Conservation (phyloP, 2,888 invertebrate genomes). For the Dynastes hyllus region DNA sequence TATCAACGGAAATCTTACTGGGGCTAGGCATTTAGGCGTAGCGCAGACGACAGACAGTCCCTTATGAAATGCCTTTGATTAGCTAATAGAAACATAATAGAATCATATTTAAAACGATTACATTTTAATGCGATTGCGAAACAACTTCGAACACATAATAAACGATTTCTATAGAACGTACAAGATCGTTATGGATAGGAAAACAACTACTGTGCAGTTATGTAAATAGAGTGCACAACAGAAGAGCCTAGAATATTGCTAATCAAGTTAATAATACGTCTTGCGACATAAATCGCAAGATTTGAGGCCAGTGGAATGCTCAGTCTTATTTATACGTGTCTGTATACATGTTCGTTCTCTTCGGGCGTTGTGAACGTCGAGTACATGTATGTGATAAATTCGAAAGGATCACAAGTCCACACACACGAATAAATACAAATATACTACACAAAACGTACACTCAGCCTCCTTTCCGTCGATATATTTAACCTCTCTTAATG, state of each 20-base stretch:
- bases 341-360: neutral
- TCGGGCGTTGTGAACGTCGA: neutral
- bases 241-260: slow-evolving; percentile 11
- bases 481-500: slow-evolving; percentile 39
- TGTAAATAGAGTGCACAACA: slow-evolving; percentile 9
- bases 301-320: neutral
- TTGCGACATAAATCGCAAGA: slow-evolving; percentile 18
- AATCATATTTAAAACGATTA: too few species aligned
- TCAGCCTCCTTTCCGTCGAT: slow-evolving; percentile 37
- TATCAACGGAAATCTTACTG: too few species aligned
- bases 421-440: neutral
- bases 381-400: neutral
- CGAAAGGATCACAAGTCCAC: neutral
- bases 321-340: neutral
- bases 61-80: too few species aligned
- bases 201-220: slow-evolving; percentile 2
- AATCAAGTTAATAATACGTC: slow-evolving; percentile 24
- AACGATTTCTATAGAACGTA: too few species aligned
- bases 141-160: too few species aligned
- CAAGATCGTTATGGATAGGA: neutral
- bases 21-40: too few species aligned
- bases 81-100: too few species aligned
- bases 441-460: neutral
- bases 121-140: too few species aligned
- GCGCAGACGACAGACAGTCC: too few species aligned